phyloP scores from a whole-genome alignment of 2,113 vertebrate species.

The Crotalus tigris region DNA sequence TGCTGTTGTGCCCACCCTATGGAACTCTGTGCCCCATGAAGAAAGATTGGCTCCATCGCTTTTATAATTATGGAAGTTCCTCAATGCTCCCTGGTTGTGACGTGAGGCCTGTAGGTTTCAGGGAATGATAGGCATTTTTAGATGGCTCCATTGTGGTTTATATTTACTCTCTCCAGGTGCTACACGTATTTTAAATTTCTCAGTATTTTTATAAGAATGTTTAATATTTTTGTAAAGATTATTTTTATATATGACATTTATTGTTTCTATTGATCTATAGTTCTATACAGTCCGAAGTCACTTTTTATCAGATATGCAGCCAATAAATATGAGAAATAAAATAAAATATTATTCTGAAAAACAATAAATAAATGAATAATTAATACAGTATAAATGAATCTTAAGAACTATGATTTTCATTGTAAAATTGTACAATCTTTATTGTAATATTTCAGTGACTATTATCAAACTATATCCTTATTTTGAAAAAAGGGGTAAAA shows the following conservation, averaged over 20 bases:
- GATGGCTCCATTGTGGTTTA: background rate
- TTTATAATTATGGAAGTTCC: too few relatives aligned
- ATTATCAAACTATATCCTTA: background rate
- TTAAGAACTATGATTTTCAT: background rate
- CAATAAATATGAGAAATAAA: background rate
- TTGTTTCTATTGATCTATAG: background rate
- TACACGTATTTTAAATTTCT: background rate
- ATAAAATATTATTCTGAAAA: background rate
- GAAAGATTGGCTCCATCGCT: too few relatives aligned
- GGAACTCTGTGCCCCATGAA: too few relatives aligned
- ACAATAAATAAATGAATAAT: background rate
- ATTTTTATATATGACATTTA: background rate
- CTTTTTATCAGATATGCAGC: background rate
- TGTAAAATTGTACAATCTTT: background rate
- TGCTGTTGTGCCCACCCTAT: too few relatives aligned
- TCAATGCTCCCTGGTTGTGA: too few relatives aligned
- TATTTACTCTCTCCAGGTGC: background rate
- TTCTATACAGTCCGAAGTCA: background rate
- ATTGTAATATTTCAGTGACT: background rate
- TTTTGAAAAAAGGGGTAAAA: background rate
- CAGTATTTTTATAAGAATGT: background rate
- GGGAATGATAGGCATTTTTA: too few relatives aligned
- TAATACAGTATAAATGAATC: background rate
- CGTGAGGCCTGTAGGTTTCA: too few relatives aligned
- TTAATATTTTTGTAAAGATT: background rate